A percentile compares a stretch with the other conserved stretches of the same genome.
These are phyloP conservation scores for Phalloptychus januarius DNA, from an alignment of 2,797 vertebrate genomes.

Conservation along the genomic window DNA sequence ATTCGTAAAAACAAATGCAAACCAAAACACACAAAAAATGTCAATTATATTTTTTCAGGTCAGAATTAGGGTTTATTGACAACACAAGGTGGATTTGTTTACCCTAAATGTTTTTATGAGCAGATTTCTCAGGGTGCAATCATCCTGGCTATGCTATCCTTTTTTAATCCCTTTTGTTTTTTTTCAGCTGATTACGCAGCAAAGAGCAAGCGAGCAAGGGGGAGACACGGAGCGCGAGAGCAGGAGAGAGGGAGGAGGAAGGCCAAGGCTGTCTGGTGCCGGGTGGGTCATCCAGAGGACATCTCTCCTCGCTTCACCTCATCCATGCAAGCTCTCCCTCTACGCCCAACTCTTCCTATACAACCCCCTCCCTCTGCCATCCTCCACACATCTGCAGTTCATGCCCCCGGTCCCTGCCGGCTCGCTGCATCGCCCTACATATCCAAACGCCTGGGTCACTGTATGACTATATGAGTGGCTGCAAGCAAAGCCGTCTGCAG, in stretches of 20 bases:
- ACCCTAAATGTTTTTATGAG: neutral
- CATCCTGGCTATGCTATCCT: constrained; percentile 1
- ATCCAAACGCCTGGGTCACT: constrained; percentile 40
- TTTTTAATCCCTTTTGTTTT: neutral
- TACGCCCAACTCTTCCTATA: constrained; percentile 28
- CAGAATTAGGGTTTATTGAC: neutral
- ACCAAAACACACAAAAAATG: neutral
- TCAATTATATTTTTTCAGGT: neutral
- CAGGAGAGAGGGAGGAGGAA: constrained; percentile 4
- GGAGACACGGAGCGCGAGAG: constrained; percentile 21
- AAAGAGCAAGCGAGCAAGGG: constrained; percentile 42
- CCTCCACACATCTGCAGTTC: constrained; percentile 18
- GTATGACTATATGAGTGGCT: constrained; percentile 22
- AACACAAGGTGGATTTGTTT: neutral
- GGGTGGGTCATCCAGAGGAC: constrained; percentile 75
- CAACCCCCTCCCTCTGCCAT: neutral
- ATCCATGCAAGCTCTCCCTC: constrained; percentile 6
- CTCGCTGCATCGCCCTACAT: constrained; percentile 60
- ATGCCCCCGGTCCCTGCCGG: constrained; percentile 42
- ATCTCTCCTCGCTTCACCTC: constrained; percentile 53
- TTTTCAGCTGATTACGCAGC: constrained; percentile 60
- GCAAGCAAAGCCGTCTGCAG: constrained; percentile 26
- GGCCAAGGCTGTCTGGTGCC: constrained; percentile 62
- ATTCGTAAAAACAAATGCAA: neutral
- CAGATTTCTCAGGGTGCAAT: constrained; percentile 18